Conservation (phyloP, 2,113 vertebrate genomes). For the Dicentrarchus labrax region DNA sequence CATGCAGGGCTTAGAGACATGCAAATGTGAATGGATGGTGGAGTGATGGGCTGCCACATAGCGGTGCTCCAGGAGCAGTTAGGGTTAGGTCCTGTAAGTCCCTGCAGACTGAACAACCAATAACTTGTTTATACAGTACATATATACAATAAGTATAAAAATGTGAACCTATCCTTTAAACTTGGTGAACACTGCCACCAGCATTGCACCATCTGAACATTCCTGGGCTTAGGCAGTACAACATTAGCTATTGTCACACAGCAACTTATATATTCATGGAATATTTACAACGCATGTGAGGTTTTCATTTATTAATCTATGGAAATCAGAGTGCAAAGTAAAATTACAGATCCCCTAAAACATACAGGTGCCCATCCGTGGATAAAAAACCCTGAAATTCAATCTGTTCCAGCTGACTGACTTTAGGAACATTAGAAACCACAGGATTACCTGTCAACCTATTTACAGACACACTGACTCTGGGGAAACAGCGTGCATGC, state of each 20-base stretch:
- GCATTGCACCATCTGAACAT: background rate
- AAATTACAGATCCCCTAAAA: background rate
- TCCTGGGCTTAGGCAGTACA: background rate
- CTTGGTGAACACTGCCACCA: background rate
- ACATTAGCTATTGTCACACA: background rate
- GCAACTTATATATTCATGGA: conserved; percentile 10
- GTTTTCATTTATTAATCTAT: conserved; percentile 4
- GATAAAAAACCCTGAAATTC: conserved; percentile 27
- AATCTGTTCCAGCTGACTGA: conserved; percentile 49
- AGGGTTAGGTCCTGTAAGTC: too few relatives aligned
- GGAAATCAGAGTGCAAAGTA: background rate
- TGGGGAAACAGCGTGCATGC: background rate
- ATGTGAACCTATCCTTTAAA: background rate
- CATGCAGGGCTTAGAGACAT: too few relatives aligned
- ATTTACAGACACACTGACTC: conserved; percentile 29
- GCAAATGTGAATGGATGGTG: too few relatives aligned
- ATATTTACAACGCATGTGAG: background rate
- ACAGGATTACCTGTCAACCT: conserved; percentile 38
- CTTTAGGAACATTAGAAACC: conserved; percentile 31
- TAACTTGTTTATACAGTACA: background rate
- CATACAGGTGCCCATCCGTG: background rate
- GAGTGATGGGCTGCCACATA: too few relatives aligned
- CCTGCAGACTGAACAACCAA: background rate
- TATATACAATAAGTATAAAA: background rate
- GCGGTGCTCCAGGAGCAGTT: too few relatives aligned